Percentiles rank a stretch among this genome's conserved stretches.
These are phyloP conservation scores for Pogona vitticeps DNA, from an alignment of 2,113 vertebrate genomes.

Conservation along the genomic window DNA sequence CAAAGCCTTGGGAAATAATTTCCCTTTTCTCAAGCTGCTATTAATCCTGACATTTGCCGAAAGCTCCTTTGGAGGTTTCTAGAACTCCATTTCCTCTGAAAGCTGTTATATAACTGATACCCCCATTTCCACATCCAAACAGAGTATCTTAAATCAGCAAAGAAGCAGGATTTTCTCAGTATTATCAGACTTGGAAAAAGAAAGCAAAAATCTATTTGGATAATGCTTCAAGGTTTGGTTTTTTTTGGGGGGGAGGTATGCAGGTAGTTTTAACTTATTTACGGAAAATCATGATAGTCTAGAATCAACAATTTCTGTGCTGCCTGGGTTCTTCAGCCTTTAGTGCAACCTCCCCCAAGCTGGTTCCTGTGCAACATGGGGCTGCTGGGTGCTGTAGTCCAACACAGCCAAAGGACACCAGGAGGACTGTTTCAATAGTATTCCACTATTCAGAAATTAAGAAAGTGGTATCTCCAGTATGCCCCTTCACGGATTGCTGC, in stretches of 20 bases:
- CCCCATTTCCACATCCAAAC: background rate
- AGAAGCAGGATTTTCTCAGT: background rate
- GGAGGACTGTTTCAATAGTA: no score
- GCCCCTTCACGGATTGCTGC: no score
- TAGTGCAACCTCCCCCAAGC: no score
- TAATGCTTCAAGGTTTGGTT: background rate
- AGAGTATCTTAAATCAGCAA: background rate
- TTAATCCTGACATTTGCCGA: conserved; percentile 9
- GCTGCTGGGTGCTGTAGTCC: no score
- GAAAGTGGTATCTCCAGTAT: no score
- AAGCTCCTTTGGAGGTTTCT: conserved; percentile 5
- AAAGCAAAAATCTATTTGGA: background rate
- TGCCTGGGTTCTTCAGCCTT: no score
- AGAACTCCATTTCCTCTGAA: background rate
- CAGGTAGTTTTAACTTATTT: background rate
- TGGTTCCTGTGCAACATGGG: no score
- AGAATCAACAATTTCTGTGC: background rate
- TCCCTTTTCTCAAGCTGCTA: background rate
- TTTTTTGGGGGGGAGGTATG: no score
- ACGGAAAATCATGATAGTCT: background rate
- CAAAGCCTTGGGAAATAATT: conserved; percentile 1
- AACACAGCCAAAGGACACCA: no score
- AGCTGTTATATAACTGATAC: background rate
- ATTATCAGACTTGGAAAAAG: background rate
- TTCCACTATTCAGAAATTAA: background rate